These are phyloP conservation scores for Macaria notata DNA, from an alignment of 2,888 invertebrate genomes.

Conservation along the genomic window DNA sequence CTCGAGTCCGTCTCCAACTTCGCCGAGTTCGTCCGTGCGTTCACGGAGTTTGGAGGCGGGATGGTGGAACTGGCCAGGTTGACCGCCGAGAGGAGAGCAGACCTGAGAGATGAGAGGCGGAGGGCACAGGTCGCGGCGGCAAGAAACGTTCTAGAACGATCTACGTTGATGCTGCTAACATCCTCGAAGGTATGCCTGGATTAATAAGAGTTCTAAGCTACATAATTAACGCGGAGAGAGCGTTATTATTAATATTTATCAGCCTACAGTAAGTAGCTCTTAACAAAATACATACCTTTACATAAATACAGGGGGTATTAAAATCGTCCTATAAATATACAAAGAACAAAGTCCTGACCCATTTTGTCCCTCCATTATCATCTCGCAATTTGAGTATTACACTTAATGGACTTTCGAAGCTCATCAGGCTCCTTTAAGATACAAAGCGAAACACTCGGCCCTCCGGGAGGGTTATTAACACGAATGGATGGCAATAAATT, in stretches of 20 bases:
- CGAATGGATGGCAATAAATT: constrained; percentile 59
- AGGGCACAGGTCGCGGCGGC: constrained; percentile 98
- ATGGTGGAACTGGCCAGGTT: constrained; percentile 99
- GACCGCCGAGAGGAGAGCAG: constrained; percentile 91
- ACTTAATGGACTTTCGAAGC: constrained; percentile 14
- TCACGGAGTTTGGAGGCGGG: constrained; percentile 98
- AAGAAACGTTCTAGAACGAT: constrained; percentile 95
- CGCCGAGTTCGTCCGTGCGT: constrained; percentile 98
- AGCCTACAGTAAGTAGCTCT: too few species aligned
- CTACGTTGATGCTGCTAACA: constrained; percentile 97
- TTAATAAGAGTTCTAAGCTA: not conserved
- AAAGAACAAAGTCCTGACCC: not conserved
- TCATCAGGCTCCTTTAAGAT: constrained; percentile 21
- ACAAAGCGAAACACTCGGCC: constrained; percentile 35
- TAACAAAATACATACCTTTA: too few species aligned
- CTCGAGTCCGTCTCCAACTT: constrained; percentile 94
- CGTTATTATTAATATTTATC: too few species aligned
- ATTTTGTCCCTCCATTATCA: constrained; percentile 1
- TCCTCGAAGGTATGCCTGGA: constrained; percentile 91
- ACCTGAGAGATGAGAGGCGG: constrained; percentile 95
- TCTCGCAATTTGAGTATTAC: constrained; percentile 6
- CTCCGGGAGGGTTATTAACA: constrained; percentile 50
- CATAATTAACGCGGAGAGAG: not conserved
- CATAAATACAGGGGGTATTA: too few species aligned
- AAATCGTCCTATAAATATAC: too few species aligned